phyloP scores from a whole-genome alignment of 2,113 vertebrate species.

The Festucalex cinctus region DNA sequence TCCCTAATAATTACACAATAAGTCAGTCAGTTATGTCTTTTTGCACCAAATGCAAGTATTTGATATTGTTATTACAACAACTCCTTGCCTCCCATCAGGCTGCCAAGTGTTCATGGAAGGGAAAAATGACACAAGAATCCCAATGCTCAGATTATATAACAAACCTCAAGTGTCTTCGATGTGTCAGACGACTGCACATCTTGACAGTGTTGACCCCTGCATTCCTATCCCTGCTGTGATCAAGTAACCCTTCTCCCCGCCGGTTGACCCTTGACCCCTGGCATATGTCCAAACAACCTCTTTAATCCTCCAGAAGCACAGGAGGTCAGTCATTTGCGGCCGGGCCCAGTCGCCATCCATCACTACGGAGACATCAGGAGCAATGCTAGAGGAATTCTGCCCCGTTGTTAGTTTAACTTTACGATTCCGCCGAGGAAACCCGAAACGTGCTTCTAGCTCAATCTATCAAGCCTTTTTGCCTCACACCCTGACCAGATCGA shows the following conservation, averaged over 20 bases:
- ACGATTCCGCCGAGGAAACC: conserved; percentile 37
- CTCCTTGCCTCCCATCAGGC: conserved; percentile 1
- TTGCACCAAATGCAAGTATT: background rate
- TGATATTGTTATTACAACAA: background rate
- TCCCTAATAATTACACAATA: background rate
- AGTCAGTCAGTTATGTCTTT: background rate
- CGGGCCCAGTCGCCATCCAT: conserved; percentile 23
- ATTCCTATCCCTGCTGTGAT: conserved; percentile 63
- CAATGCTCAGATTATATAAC: conserved; percentile 22
- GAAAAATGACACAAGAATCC: conserved; percentile 6
- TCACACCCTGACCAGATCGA: conserved; percentile 44
- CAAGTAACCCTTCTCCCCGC: conserved; percentile 41
- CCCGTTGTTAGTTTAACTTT: conserved; percentile 32
- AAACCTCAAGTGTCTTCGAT: conserved; percentile 1
- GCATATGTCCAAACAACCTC: conserved; percentile 66
- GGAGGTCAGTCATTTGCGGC: conserved; percentile 30
- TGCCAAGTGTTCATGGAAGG: background rate
- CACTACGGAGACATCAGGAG: background rate
- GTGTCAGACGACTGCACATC: conserved; percentile 23
- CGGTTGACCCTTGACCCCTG: conserved; percentile 47
- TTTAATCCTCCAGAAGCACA: conserved; percentile 47
- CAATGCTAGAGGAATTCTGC: conserved; percentile 1
- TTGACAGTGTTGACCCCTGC: conserved; percentile 48
- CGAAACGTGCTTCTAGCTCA: conserved; percentile 37
- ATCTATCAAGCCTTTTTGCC: conserved; percentile 40